phyloP scores from a whole-genome alignment of 2,113 vertebrate species.

The Microtus ochrogaster region DNA sequence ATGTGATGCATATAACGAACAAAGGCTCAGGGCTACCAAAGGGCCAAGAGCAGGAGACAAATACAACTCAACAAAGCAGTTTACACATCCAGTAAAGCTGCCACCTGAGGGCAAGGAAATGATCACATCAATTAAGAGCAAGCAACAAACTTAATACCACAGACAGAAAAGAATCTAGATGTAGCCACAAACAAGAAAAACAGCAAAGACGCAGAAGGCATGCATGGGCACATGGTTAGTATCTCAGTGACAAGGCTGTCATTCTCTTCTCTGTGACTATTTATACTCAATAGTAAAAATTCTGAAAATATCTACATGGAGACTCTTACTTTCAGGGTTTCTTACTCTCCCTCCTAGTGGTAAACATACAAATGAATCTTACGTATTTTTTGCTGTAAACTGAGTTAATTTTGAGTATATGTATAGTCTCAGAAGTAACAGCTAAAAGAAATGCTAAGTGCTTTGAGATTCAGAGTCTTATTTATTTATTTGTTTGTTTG shows the following conservation, averaged over 20 bases:
- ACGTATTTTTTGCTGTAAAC: neutral
- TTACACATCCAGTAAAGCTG: neutral
- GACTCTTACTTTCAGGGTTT: neutral
- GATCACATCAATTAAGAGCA: neutral
- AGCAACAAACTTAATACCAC: neutral
- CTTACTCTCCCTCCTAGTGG: neutral
- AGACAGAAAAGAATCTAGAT: neutral
- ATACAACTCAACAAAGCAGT: neutral
- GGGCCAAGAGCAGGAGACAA: neutral
- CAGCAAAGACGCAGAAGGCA: neutral
- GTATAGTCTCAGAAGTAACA: slow-evolving; percentile 37
- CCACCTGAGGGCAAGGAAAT: neutral
- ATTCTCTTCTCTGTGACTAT: neutral
- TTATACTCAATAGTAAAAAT: neutral
- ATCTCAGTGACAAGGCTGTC: neutral
- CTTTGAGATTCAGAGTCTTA: neutral
- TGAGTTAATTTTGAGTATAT: slow-evolving; percentile 14
- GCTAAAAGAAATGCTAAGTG: neutral
- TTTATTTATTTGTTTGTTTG: neutral
- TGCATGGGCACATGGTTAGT: neutral
- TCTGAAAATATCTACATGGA: slow-evolving; percentile 21
- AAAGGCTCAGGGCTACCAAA: neutral
- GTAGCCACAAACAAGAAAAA: neutral
- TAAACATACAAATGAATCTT: slow-evolving; percentile 2
- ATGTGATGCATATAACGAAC: neutral